Percentiles rank a stretch among this genome's conserved stretches.
phyloP scores from a whole-genome alignment of 2,888 invertebrate species.

The Tenthredo livida region DNA sequence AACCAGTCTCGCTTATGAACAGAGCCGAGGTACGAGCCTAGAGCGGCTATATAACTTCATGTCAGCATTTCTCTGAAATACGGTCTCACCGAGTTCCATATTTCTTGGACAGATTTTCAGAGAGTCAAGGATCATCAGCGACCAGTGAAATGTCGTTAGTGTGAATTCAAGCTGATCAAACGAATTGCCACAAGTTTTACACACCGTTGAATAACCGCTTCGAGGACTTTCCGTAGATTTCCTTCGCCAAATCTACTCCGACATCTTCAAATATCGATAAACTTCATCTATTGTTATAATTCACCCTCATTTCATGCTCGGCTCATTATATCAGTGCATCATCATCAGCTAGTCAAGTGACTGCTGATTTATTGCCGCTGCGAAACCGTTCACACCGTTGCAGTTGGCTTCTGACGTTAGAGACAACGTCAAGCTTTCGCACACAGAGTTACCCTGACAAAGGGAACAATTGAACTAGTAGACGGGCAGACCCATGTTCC shows the following conservation, averaged over 20 bases:
- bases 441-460: not conserved
- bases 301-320: not conserved
- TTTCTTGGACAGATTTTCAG: not conserved
- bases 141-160: not conserved
- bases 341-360: not conserved
- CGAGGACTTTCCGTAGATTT: not conserved
- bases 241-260: not conserved
- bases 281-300: not conserved
- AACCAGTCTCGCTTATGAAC: not conserved
- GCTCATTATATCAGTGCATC: conserved; percentile 28
- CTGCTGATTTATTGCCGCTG: not conserved
- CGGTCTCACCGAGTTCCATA: not conserved
- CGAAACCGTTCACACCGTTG: not conserved
- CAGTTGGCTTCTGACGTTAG: not conserved
- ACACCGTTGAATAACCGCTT: not conserved
- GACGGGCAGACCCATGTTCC: not conserved
- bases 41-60: not conserved
- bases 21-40: not conserved
- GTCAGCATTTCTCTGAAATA: not conserved
- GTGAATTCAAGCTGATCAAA: not conserved
- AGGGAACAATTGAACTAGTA: conserved; percentile 37
- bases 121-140: not conserved
- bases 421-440: not conserved
- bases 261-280: not conserved
- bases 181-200: not conserved